Conservation (phyloP, 2,113 vertebrate species). For the Malurus elegans region DNA sequence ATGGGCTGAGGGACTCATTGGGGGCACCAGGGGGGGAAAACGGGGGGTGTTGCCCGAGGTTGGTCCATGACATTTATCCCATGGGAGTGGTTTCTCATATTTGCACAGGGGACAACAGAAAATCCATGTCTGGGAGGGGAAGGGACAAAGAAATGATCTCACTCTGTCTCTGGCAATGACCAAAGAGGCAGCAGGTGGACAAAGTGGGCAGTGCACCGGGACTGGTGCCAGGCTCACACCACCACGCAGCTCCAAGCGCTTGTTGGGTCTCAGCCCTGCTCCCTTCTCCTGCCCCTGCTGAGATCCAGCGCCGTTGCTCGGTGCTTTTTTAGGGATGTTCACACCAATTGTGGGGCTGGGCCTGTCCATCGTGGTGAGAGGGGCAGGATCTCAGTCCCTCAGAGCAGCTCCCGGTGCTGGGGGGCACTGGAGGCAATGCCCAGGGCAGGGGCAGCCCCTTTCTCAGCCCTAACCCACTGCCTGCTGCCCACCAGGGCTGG, state of each 20-base stretch:
- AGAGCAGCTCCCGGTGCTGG: background rate
- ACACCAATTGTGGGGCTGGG: background rate
- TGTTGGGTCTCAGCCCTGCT: background rate
- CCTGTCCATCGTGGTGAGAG: background rate
- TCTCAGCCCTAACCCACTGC: background rate
- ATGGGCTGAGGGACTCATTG: background rate
- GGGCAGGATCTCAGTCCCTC: background rate
- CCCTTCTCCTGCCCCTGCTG: background rate
- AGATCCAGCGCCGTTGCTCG: background rate
- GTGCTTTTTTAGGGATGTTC: background rate
- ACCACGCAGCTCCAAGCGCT: background rate
- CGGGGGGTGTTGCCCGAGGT: background rate
- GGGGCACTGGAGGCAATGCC: background rate
- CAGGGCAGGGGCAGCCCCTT: background rate
- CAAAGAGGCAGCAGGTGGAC: background rate
- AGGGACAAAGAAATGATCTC: background rate
- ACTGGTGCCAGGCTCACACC: background rate
- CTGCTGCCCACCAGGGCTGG: slow-evolving; percentile 79
- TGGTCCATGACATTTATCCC: background rate
- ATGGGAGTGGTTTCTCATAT: background rate
- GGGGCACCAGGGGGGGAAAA: background rate
- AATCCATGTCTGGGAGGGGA: background rate
- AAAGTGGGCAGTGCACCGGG: background rate
- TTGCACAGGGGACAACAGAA: background rate
- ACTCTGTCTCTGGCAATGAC: background rate